phyloP scores from a whole-genome alignment of 1,140 invertebrate genomes.

The Lithobius niger region DNA sequence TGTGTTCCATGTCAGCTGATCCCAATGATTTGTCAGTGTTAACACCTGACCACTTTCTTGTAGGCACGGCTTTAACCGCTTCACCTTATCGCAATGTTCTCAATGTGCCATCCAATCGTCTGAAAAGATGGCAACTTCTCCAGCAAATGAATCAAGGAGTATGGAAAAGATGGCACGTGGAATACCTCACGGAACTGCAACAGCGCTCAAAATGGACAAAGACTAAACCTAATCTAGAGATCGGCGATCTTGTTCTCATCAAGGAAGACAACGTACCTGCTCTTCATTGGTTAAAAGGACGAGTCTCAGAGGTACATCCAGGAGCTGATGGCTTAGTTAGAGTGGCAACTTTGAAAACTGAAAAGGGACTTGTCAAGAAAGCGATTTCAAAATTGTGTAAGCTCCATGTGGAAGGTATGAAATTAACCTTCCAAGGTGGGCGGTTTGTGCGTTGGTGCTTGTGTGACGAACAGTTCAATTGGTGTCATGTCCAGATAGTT shows the following conservation, averaged over 20 bases:
- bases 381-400: background rate
- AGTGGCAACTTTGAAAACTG: background rate
- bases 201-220: background rate
- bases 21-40: constrained; percentile 17
- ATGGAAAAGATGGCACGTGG: constrained; percentile 16
- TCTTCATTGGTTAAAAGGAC: background rate
- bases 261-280: background rate
- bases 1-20: constrained; percentile 22
- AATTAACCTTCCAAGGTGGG: no score
- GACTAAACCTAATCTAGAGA: background rate
- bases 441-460: no score
- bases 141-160: constrained; percentile 12
- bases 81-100: constrained; percentile 1
- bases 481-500: no score
- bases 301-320: background rate
- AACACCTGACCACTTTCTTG: constrained; percentile 22
- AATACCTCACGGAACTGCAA: constrained; percentile 11
- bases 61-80: constrained; percentile 3
- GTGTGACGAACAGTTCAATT: no score
- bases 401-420: background rate
- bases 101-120: background rate
- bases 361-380: background rate
- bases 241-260: background rate
- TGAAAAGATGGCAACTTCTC: background rate
- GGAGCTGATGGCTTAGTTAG: constrained; percentile 2